These are phyloP conservation scores for Colletes collaris DNA, from an alignment of 2,888 invertebrate species.

Conservation along the genomic window DNA sequence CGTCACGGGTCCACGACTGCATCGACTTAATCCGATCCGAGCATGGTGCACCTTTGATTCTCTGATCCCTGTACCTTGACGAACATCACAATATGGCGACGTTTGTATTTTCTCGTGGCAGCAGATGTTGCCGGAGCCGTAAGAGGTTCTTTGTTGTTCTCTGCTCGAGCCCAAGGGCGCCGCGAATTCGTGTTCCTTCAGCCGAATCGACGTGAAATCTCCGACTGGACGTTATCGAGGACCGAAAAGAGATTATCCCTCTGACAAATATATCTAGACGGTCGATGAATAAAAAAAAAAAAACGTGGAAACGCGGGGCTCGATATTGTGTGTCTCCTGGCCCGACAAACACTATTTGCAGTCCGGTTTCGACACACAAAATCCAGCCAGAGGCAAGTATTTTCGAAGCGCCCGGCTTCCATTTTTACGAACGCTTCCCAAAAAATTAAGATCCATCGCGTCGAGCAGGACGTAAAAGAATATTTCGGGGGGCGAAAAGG, in stretches of 20 bases:
- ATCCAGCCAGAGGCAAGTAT: background rate
- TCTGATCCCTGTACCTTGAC: slow-evolving; percentile 50
- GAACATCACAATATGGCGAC: slow-evolving; percentile 58
- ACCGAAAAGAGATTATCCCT: slow-evolving; percentile 61
- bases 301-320: slow-evolving; percentile 19
- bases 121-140: slow-evolving; percentile 65
- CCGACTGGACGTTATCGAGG: slow-evolving; percentile 40
- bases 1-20: slow-evolving; percentile 29
- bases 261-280: slow-evolving; percentile 57
- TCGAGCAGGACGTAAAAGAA: too few species aligned
- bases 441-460: too few species aligned
- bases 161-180: slow-evolving; percentile 47
- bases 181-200: slow-evolving; percentile 57
- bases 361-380: slow-evolving; percentile 3
- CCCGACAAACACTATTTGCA: slow-evolving; percentile 31
- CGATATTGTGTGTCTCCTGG: slow-evolving; percentile 38
- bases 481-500: too few species aligned
- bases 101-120: slow-evolving; percentile 60
- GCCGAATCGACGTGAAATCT: slow-evolving; percentile 52
- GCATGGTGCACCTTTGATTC: slow-evolving; percentile 50
- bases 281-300: slow-evolving; percentile 59
- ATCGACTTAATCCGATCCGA: slow-evolving; percentile 45
- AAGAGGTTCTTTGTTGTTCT: slow-evolving; percentile 61
- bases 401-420: background rate
- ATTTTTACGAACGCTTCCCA: too few species aligned